Evolutionary conservation across 2,113 vertebrate species (phyloP).

Genomic region (Ctenodactylus gundi): DNA sequence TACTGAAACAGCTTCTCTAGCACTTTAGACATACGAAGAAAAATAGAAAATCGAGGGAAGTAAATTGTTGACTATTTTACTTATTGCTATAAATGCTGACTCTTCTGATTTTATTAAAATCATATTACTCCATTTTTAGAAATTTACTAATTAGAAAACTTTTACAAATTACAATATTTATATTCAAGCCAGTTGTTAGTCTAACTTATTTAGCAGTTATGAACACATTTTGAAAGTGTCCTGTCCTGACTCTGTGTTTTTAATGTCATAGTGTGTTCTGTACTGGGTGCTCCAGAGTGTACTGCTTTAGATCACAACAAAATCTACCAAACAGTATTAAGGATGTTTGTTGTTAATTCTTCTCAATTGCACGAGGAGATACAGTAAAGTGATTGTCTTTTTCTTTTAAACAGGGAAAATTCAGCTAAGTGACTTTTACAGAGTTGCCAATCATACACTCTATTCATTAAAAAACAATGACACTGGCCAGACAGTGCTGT

Average conservation of each 20-base stretch:
- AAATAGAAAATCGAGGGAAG: background rate
- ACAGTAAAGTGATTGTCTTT: background rate
- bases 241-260: background rate
- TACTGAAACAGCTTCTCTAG: background rate
- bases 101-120: conserved; percentile 1
- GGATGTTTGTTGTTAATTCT: conserved; percentile 20
- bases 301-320: background rate
- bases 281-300: background rate
- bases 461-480: background rate
- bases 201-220: background rate
- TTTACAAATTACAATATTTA: conserved; percentile 16
- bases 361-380: background rate
- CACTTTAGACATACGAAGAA: background rate
- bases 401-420: conserved; percentile 35
- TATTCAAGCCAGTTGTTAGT: background rate
- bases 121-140: background rate
- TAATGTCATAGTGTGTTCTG: background rate
- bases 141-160: background rate
- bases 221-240: background rate
- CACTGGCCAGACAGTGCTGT: background rate
- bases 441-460: background rate
- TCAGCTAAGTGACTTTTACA: conserved; percentile 15
- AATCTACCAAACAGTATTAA: background rate
- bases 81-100: background rate
- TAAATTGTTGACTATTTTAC: background rate